Evolutionary conservation across 2,888 invertebrate species (phyloP).

Genomic region (Synanthedon formicaeformis): DNA sequence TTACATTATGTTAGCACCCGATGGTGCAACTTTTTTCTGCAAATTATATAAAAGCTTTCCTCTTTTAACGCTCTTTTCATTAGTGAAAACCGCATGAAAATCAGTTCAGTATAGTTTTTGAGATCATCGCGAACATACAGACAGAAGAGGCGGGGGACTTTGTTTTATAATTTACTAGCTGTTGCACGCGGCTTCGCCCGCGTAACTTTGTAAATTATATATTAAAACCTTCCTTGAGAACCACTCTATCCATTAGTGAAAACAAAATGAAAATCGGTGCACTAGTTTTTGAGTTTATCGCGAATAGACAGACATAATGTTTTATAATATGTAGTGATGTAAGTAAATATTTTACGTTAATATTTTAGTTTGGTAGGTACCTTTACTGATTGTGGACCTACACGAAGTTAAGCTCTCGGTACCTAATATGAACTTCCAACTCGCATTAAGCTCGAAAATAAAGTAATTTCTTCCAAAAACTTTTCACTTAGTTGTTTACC

Average conservation of each 20-base stretch:
- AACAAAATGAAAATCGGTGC: neutral
- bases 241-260: neutral
- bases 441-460: too few species aligned
- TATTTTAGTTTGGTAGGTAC: too few species aligned
- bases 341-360: neutral
- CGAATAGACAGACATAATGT: neutral
- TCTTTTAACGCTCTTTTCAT: too few species aligned
- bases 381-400: too few species aligned
- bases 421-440: too few species aligned
- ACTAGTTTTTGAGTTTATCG: neutral
- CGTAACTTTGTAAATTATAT: too few species aligned
- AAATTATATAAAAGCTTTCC: too few species aligned
- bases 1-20: neutral
- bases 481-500: neutral
- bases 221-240: too few species aligned
- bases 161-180: neutral
- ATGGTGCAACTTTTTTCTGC: neutral
- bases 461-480: neutral
- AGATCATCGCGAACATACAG: neutral
- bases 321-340: neutral
- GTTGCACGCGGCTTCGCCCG: too few species aligned
- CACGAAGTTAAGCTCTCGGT: too few species aligned
- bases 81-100: neutral
- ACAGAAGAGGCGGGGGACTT: too few species aligned
- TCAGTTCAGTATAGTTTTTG: neutral